These are phyloP conservation scores for Zophobas atratus DNA, from an alignment of 1,140 invertebrate genomes.

Conservation along the genomic window DNA sequence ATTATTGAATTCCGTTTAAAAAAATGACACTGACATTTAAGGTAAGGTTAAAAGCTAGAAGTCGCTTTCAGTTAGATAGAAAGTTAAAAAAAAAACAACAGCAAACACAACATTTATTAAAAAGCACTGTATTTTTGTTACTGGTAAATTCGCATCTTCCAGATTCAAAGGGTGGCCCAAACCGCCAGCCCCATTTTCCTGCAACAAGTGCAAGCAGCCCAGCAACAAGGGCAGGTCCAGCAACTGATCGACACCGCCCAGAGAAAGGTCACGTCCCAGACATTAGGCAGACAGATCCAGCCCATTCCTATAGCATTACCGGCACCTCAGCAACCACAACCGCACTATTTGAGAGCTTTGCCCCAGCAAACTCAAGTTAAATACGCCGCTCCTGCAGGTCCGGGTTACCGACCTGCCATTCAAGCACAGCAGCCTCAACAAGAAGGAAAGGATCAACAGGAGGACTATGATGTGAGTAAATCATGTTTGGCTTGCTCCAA, in stretches of 20 bases:
- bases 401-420: conserved; percentile 19
- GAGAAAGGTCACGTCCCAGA: conserved; percentile 42
- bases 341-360: conserved; percentile 50
- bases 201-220: conserved; percentile 51
- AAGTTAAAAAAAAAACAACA: conserved; percentile 16
- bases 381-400: conserved; percentile 26
- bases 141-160: conserved; percentile 14
- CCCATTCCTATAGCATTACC: conserved; percentile 1
- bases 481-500: not conserved
- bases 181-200: conserved; percentile 43
- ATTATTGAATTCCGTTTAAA: too few relatives aligned
- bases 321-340: conserved; percentile 43
- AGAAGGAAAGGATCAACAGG: conserved; percentile 48
- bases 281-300: conserved; percentile 48
- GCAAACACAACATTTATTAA: not conserved
- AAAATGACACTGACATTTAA: too few relatives aligned
- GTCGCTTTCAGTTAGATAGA: too few relatives aligned
- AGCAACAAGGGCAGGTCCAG: conserved; percentile 52
- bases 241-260: conserved; percentile 50
- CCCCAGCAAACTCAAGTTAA: conserved; percentile 40
- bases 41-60: too few relatives aligned
- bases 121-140: too few relatives aligned
- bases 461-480: conserved; percentile 55
- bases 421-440: conserved; percentile 48
- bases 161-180: conserved; percentile 54